Conservation (phyloP, 2,113 vertebrate genomes). For the Eulacestoma nigropectus region DNA sequence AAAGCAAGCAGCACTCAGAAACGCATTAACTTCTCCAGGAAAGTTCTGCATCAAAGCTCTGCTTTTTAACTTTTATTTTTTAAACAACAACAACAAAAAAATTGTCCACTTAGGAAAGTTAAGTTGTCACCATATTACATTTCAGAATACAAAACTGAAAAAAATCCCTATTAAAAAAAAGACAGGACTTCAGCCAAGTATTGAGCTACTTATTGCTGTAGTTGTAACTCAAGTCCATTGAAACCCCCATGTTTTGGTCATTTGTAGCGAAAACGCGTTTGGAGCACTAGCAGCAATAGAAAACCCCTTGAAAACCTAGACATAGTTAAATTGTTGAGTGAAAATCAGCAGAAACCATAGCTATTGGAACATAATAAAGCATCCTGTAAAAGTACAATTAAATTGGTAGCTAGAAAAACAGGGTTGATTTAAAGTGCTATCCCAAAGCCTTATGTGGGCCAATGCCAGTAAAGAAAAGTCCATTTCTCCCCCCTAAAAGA, state of each 20-base stretch:
- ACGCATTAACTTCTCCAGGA: conserved; percentile 2
- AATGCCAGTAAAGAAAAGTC: conserved; percentile 36
- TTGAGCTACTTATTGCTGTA: conserved; percentile 61
- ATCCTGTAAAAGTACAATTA: conserved; percentile 45
- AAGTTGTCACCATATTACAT: conserved; percentile 46
- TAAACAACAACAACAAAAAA: conserved; percentile 17
- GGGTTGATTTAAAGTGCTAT: conserved; percentile 44
- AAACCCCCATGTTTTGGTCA: conserved; percentile 10
- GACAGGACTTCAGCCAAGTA: conserved; percentile 56
- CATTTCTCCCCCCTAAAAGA: background rate
- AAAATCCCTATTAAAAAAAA: conserved; percentile 49
- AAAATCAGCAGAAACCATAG: conserved; percentile 33
- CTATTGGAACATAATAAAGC: conserved; percentile 6
- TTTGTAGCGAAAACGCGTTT: conserved; percentile 16
- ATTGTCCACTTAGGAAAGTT: conserved; percentile 47
- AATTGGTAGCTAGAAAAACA: conserved; percentile 33
- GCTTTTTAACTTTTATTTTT: conserved; percentile 62
- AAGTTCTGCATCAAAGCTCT: conserved; percentile 36
- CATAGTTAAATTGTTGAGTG: conserved; percentile 8
- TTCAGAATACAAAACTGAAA: conserved; percentile 66
- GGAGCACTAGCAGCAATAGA: conserved; percentile 61
- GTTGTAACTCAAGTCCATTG: conserved; percentile 48
- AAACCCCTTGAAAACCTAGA: conserved; percentile 54
- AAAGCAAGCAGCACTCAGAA: background rate
- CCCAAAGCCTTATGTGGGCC: conserved; percentile 24